Percentiles rank a stretch among this genome's conserved stretches.
Conservation (phyloP, 2,113 vertebrate species). For the Calidris pygmaea region DNA sequence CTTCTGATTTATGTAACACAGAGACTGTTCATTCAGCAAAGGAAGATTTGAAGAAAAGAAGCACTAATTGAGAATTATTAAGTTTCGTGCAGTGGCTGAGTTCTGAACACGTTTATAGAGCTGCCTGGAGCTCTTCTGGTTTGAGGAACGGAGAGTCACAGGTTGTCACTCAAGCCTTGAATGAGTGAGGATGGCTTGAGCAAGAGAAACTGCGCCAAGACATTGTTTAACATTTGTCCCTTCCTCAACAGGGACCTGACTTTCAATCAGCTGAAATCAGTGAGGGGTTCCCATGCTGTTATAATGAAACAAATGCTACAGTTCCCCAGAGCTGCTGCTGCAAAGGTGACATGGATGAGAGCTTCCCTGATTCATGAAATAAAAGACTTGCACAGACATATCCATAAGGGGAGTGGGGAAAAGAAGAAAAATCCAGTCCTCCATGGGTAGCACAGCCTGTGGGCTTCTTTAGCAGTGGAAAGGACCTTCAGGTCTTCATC, state of each 20-base stretch:
- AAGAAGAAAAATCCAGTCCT: not conserved
- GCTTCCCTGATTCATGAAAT: not conserved
- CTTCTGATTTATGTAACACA: not conserved
- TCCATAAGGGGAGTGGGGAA: not conserved
- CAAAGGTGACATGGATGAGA: not conserved
- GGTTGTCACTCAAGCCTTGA: not conserved
- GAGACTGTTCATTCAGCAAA: not conserved
- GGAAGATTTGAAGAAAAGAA: not conserved
- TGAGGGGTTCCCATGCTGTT: not conserved
- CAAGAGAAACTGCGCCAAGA: not conserved
- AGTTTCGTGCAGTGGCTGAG: not conserved
- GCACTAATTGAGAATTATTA: not conserved
- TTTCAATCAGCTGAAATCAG: not conserved
- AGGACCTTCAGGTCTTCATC: not conserved
- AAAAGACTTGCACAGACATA: not conserved
- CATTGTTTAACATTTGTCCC: not conserved
- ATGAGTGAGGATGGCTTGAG: not conserved
- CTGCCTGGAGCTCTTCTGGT: not conserved
- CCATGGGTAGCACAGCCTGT: too few relatives aligned
- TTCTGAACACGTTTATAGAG: not conserved
- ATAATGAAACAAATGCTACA: not conserved
- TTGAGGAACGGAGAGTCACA: not conserved
- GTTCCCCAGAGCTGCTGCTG: not conserved
- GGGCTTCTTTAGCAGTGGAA: fast-evolving
- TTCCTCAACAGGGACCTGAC: not conserved